A percentile compares a stretch with the other conserved stretches of the same genome.
Evolutionary conservation across 2,113 vertebrate genomes (phyloP).

Genomic region (Cisticola juncidis): DNA sequence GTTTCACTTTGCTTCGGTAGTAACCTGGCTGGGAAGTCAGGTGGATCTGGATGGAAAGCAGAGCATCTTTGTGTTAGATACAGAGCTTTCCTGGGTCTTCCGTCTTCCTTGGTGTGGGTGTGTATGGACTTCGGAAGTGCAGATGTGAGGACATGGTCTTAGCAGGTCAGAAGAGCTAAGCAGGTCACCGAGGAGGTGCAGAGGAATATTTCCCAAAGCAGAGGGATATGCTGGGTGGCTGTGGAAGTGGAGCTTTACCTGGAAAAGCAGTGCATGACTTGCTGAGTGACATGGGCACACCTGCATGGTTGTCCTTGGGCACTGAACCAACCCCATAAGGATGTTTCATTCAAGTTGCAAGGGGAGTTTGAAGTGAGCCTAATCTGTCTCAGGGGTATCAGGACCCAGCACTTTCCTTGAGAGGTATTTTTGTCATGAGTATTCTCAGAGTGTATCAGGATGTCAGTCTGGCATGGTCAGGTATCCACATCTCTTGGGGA

Average conservation of each 20-base stretch:
- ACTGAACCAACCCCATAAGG: not conserved
- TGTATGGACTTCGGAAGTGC: not conserved
- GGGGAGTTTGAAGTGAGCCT: not conserved
- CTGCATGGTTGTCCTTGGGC: fast-evolving
- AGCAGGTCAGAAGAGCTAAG: not conserved
- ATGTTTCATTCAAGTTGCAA: not conserved
- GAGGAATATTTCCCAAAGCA: not conserved
- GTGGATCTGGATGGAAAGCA: not conserved
- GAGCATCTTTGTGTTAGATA: not conserved
- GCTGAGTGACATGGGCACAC: not conserved
- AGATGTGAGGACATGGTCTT: not conserved
- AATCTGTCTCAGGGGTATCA: not conserved
- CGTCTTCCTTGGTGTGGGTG: not conserved
- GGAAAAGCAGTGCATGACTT: not conserved
- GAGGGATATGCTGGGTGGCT: not conserved
- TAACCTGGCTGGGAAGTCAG: not conserved
- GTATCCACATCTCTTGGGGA: not conserved
- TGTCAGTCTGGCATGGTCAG: not conserved
- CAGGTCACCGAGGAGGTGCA: not conserved
- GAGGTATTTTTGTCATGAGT: not conserved
- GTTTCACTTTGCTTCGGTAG: not conserved
- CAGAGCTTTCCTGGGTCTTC: not conserved
- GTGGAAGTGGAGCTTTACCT: not conserved
- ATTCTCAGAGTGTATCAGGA: not conserved
- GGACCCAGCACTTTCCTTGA: fast-evolving